phyloP scores from a whole-genome alignment of 2,888 invertebrate genomes.

The Pheosia tremula region DNA sequence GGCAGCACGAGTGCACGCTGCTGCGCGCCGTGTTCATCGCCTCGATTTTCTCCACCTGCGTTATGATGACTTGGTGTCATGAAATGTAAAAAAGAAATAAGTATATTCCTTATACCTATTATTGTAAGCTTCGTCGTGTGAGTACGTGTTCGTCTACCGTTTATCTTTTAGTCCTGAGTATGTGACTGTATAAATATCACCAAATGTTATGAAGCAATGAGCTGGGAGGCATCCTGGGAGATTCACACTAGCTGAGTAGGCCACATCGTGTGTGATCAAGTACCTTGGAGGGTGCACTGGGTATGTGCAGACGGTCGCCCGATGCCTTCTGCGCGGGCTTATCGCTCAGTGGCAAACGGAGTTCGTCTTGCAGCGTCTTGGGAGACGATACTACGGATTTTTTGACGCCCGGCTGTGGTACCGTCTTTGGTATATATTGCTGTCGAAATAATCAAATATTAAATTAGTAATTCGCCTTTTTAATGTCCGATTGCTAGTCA shows the following conservation, averaged over 20 bases:
- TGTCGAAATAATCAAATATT: conserved; percentile 17
- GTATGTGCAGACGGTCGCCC: conserved; percentile 58
- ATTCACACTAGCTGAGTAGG: no score
- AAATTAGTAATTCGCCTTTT: not conserved
- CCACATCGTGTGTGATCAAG: no score
- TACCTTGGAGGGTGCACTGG: conserved; percentile 63
- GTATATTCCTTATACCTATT: no score
- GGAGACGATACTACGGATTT: conserved; percentile 28
- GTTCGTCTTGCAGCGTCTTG: conserved; percentile 53
- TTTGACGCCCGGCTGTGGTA: conserved; percentile 18
- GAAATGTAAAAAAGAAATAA: no score
- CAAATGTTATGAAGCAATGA: no score
- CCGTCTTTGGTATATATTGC: conserved; percentile 48
- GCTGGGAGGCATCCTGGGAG: no score
- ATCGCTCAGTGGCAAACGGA: conserved; percentile 57
- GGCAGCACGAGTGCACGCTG: conserved; percentile 74
- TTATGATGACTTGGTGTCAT: not conserved
- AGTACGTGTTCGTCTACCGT: no score
- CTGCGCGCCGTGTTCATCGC: conserved; percentile 75
- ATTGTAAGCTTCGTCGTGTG: no score
- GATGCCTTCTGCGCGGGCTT: conserved; percentile 47
- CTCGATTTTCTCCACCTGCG: conserved; percentile 71
- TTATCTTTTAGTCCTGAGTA: no score
- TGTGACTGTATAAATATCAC: no score
- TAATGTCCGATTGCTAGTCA: no score